Evolutionary conservation across 2,797 vertebrate species (phyloP).

Genomic region (Pyrrhura leucotis): DNA sequence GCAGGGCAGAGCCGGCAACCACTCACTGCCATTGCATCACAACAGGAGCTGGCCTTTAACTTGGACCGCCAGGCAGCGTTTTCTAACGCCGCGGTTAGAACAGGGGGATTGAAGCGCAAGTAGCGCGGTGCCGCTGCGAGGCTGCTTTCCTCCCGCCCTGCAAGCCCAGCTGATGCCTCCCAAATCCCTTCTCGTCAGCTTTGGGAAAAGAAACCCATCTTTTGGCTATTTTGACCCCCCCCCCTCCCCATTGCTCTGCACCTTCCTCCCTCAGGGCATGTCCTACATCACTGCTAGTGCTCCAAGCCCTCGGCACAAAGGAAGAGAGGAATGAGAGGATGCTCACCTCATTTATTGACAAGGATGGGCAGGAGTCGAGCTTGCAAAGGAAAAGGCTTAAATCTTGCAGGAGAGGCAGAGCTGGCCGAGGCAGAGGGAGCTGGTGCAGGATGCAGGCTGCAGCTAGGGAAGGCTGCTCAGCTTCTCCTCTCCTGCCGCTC

Average conservation of each 20-base stretch:
- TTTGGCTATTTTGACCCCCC: not conserved
- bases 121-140: not conserved
- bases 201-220: not conserved
- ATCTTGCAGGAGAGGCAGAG: not conserved
- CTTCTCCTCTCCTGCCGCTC: not conserved
- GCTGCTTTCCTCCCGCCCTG: not conserved
- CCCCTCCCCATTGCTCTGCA: not conserved
- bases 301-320: not conserved
- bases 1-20: not conserved
- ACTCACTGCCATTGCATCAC: slow-evolving; percentile 20
- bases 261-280: not conserved
- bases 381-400: not conserved
- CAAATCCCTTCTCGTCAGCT: not conserved
- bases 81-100: not conserved
- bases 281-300: not conserved
- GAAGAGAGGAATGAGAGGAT: not conserved
- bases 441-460: not conserved
- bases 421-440: not conserved
- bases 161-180: not conserved
- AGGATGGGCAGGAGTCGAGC: not conserved
- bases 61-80: not conserved
- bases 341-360: slow-evolving; percentile 64
- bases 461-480: not conserved
- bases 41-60: not conserved
- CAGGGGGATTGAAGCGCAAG: not conserved